phyloP scores from a whole-genome alignment of 2,113 vertebrate genomes.

The Alethe castanea region DNA sequence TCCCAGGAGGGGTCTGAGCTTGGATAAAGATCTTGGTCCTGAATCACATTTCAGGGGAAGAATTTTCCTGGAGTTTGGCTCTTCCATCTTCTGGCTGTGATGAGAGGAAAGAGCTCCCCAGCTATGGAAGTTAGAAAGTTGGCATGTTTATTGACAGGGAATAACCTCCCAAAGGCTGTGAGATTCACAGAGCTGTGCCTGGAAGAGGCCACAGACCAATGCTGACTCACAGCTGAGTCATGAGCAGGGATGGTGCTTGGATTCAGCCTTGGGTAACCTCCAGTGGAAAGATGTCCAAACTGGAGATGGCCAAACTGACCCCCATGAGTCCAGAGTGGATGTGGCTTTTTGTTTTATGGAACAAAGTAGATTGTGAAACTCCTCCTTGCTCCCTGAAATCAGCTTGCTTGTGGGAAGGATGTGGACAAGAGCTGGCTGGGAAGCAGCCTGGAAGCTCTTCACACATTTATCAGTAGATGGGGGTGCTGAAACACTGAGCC shows the following conservation, averaged over 20 bases:
- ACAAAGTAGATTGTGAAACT: neutral
- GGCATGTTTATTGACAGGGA: too few relatives aligned
- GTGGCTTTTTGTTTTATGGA: neutral
- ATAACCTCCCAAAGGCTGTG: too few relatives aligned
- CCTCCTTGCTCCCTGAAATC: neutral
- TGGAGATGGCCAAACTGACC: neutral
- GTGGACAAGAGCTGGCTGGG: neutral
- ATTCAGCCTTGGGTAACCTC: neutral
- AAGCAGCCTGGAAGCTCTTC: neutral
- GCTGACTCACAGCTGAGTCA: neutral
- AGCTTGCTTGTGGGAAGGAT: neutral
- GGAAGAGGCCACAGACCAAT: neutral
- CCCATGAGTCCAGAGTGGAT: rapidly evolving
- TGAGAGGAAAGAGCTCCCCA: too few relatives aligned
- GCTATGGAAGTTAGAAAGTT: too few relatives aligned
- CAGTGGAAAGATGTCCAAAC: neutral
- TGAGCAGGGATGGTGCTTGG: neutral
- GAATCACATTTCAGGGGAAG: neutral
- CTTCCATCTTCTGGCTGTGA: neutral
- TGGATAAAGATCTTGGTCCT: neutral
- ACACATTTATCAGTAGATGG: neutral
- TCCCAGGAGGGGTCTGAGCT: neutral
- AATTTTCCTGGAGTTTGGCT: neutral
- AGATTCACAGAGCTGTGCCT: neutral
- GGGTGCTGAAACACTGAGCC: neutral